Conservation (phyloP, 2,888 invertebrate species). For the Synergus umbraculus region DNA sequence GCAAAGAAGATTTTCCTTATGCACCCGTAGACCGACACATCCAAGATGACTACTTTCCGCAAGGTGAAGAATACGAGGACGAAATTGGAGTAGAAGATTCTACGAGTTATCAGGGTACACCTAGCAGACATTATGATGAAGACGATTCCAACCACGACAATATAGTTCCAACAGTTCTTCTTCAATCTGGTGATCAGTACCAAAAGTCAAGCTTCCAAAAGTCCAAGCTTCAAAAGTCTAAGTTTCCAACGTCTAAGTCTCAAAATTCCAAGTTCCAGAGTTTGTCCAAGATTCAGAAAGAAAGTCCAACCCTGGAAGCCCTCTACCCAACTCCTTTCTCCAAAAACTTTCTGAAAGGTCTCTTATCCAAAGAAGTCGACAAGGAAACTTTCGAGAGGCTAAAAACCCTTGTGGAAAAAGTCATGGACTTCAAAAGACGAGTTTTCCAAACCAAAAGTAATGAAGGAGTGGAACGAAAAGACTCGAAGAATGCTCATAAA, state of each 20-base stretch:
- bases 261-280: background rate
- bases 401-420: conserved; percentile 55
- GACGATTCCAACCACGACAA: background rate
- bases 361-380: conserved; percentile 10
- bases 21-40: conserved; percentile 50
- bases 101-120: conserved; percentile 44
- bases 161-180: background rate
- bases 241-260: too few species aligned
- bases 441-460: conserved; percentile 48
- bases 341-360: background rate
- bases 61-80: conserved; percentile 69
- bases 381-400: conserved; percentile 53
- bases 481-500: background rate
- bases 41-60: conserved; percentile 70
- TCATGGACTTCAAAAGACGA: conserved; percentile 55
- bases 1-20: background rate
- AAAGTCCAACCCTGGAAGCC: background rate
- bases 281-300: background rate
- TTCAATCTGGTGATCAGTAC: background rate
- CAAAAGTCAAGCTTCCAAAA: too few species aligned
- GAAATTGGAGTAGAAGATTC: conserved; percentile 61
- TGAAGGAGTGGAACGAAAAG: conserved; percentile 49
- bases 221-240: too few species aligned
- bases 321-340: background rate
- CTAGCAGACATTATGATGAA: conserved; percentile 19